phyloP scores from a whole-genome alignment of 2,113 vertebrate species.

The Phocoena phocoena region DNA sequence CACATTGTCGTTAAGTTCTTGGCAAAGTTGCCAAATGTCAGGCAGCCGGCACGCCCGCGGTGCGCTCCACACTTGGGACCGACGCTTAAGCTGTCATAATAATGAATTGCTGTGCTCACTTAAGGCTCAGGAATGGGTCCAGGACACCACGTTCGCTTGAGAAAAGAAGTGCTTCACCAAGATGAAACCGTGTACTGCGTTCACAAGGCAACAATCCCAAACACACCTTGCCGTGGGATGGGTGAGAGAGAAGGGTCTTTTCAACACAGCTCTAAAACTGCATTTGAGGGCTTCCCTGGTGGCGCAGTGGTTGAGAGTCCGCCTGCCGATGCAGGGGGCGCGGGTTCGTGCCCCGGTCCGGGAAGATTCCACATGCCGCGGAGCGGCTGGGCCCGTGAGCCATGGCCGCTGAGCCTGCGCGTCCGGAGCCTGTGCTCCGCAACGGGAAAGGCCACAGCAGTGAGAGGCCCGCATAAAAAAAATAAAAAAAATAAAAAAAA shows the following conservation, averaged over 20 bases:
- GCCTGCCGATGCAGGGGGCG: no score
- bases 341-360: no score
- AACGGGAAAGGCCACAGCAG: no score
- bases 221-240: not conserved
- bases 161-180: conserved; percentile 28
- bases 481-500: no score
- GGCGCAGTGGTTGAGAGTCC: no score
- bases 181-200: conserved; percentile 58
- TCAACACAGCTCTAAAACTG: not conserved
- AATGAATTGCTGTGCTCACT: conserved; percentile 62
- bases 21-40: conserved; percentile 70
- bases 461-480: no score
- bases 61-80: conserved; percentile 25
- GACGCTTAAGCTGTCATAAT: conserved; percentile 53
- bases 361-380: no score
- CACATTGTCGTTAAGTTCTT: conserved; percentile 65
- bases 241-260: not conserved
- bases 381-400: no score
- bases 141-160: conserved; percentile 1
- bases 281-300: not conserved
- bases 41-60: not conserved
- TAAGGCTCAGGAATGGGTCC: conserved; percentile 56
- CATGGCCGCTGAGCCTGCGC: no score
- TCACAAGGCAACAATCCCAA: conserved; percentile 44
- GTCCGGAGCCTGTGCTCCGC: no score